These are phyloP conservation scores for Apodemia hepburni DNA, from an alignment of 2,888 invertebrate species.

Conservation along the genomic window DNA sequence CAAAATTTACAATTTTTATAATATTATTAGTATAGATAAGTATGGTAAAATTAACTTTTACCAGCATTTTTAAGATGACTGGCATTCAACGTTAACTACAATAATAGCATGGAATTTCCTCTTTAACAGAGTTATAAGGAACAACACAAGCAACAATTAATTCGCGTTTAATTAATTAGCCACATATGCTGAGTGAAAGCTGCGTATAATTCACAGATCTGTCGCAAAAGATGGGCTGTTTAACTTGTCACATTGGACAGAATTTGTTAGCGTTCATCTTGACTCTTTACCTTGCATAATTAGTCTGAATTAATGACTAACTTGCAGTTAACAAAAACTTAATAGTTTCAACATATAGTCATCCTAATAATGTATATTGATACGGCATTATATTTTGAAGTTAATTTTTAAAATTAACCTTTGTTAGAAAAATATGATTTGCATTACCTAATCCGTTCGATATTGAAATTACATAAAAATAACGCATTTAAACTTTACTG, in stretches of 20 bases:
- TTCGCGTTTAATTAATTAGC: conserved; percentile 70
- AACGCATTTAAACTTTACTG: too few relatives aligned
- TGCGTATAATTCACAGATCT: conserved; percentile 64
- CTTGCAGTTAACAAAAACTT: conserved; percentile 46
- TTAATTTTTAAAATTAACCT: too few relatives aligned
- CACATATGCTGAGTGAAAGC: conserved; percentile 62
- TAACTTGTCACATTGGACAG: conserved; percentile 71
- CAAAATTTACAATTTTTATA: too few relatives aligned
- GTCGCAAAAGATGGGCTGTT: conserved; percentile 73
- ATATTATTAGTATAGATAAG: too few relatives aligned
- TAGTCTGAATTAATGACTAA: conserved; percentile 72
- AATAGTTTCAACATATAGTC: background rate
- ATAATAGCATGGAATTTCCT: background rate
- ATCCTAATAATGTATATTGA: too few relatives aligned
- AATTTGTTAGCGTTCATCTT: conserved; percentile 75
- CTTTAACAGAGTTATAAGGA: conserved; percentile 59
- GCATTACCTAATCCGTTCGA: too few relatives aligned
- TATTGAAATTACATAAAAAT: too few relatives aligned
- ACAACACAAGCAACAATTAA: conserved; percentile 73
- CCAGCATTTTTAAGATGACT: too few relatives aligned
- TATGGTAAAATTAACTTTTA: too few relatives aligned
- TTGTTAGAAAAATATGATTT: too few relatives aligned
- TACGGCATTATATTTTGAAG: too few relatives aligned
- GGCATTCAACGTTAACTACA: background rate
- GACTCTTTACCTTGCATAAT: conserved; percentile 72